phyloP scores from a whole-genome alignment of 2,797 vertebrate species.

The Phoeniculus purpureus region DNA sequence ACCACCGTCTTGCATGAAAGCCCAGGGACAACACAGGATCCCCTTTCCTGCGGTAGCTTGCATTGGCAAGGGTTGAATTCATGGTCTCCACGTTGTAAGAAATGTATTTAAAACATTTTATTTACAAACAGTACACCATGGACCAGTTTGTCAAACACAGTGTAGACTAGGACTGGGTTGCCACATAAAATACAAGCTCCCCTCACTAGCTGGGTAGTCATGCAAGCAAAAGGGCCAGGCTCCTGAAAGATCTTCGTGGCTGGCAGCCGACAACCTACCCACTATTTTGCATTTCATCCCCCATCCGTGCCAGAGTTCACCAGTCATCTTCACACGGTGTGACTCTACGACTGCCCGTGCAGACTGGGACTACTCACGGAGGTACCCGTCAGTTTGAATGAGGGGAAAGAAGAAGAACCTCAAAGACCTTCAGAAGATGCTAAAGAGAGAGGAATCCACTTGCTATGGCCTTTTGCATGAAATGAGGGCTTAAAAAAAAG shows the following conservation, averaged over 20 bases:
- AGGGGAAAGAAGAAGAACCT: slow-evolving; percentile 23
- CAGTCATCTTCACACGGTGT: not conserved
- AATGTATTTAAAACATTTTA: slow-evolving; percentile 64
- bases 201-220: not conserved
- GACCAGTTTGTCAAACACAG: slow-evolving; percentile 49
- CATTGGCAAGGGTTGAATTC: slow-evolving; percentile 26
- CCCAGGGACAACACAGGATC: not conserved
- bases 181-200: slow-evolving; percentile 21
- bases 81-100: slow-evolving; percentile 23
- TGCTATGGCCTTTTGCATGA: slow-evolving; percentile 11
- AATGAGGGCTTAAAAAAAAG: not conserved
- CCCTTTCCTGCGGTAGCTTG: not conserved
- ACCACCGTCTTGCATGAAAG: not conserved
- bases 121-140: slow-evolving; percentile 64
- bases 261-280: not conserved
- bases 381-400: not conserved
- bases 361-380: not conserved
- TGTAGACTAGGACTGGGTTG: slow-evolving; percentile 33
- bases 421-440: slow-evolving; percentile 39
- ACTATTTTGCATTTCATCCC: not conserved
- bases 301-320: not conserved
- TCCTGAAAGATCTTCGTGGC: not conserved
- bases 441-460: slow-evolving; percentile 24
- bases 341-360: not conserved
- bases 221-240: slow-evolving; percentile 6